These are phyloP conservation scores for Cercopithecus mona DNA, from an alignment of 2,113 vertebrate genomes.

Conservation along the genomic window DNA sequence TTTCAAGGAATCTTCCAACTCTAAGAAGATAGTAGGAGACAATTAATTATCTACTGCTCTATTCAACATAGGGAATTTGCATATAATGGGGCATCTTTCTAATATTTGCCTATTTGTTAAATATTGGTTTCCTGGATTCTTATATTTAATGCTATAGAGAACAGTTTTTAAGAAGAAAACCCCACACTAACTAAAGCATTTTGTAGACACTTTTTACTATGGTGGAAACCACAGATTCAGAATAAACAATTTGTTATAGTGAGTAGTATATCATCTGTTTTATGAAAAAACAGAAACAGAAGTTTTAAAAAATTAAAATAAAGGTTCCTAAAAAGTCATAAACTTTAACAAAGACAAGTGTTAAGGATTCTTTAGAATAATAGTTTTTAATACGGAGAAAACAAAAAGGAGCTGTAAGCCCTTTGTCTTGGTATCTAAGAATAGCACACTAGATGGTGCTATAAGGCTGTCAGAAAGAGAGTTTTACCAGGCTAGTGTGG, in stretches of 20 bases:
- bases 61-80: background rate
- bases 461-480: background rate
- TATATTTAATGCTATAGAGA: background rate
- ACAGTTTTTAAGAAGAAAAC: conserved; percentile 17
- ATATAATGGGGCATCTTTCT: background rate
- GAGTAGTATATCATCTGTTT: background rate
- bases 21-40: background rate
- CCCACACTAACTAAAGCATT: background rate
- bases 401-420: background rate
- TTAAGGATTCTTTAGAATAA: background rate
- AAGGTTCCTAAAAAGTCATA: background rate
- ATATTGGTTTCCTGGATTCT: background rate
- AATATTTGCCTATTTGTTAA: background rate
- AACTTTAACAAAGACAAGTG: background rate
- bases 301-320: background rate
- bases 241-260: background rate
- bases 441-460: conserved; percentile 49
- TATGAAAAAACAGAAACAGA: conserved; percentile 20
- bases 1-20: conserved; percentile 18
- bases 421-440: background rate
- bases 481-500: background rate
- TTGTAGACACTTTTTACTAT: background rate
- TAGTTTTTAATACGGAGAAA: background rate
- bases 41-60: background rate
- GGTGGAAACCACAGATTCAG: background rate